Evolutionary conservation across 1,140 invertebrate genomes (phyloP), one percentile per base, ranked within the genome.

Genomic region (Papilio xuthus): DNA sequence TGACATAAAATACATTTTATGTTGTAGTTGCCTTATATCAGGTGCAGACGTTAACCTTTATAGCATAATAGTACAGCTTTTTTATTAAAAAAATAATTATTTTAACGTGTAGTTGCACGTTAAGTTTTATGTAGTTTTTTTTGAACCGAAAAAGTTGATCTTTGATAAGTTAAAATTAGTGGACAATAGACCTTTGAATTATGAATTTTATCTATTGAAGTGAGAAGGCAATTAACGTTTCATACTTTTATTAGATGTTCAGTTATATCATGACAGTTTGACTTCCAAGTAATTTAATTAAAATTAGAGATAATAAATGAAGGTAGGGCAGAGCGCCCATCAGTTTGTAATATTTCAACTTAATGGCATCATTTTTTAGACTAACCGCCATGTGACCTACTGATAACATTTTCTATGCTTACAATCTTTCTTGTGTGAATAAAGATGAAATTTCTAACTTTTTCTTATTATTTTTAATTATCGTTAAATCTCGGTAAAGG

Each of bases 301-400:
- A 67, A 67, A 28, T 67, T 32, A 67, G 26, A 12, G 60, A 67
- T 12, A 32, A 67, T 67, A 67, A 67, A 67, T 67, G 60, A 67
- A 26, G 60, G 60, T 67, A 67, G 26, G 60, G 26, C 23, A 32
- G 8, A 67, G 13, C 13, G 56, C 9, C 60, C 26, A 67, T 67
- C 60, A 28, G 60, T 67, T 67, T 67, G 60, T 67, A 67, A 67
- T 67, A 67, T 67, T 28, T 67, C 26, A 67, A 67, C 26, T 67
- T 67, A 28, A 67, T 67, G 60, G 28, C n/a, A 32, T 67, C 26
- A 28, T 67, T 67, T 67, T 67, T 67, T 67, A 28, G 60, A 28
- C 15, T 28, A 67, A 67, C 60, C 13, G 60, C 26, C 26, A 10
- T 32, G 26, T 28, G 60, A 20, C 56, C 23, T 67, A 6, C 60